Conservation (phyloP, 2,113 vertebrate species). For the Bos indicus region DNA sequence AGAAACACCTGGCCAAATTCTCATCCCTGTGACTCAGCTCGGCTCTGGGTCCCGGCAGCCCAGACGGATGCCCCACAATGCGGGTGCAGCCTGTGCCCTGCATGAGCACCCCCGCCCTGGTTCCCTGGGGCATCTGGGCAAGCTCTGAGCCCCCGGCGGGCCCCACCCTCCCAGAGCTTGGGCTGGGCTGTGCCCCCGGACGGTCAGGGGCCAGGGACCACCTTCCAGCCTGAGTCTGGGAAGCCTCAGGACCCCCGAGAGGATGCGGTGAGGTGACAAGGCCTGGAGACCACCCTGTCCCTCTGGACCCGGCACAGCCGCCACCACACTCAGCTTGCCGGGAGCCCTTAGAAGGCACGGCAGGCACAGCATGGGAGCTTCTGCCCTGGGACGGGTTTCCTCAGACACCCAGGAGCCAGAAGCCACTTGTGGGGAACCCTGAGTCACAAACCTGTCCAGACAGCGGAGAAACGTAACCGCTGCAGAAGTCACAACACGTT, state of each 20-base stretch:
- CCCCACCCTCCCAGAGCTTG: fast-evolving
- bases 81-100: neutral
- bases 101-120: fast-evolving
- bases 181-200: too few relatives aligned
- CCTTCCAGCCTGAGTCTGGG: neutral
- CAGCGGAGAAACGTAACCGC: fast-evolving
- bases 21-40: neutral
- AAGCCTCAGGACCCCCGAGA: neutral
- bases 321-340: fast-evolving
- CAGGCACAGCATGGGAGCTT: fast-evolving
- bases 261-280: fast-evolving
- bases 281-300: neutral
- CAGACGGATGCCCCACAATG: fast-evolving
- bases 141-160: neutral
- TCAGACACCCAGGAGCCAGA: neutral
- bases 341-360: neutral
- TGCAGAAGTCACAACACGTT: neutral
- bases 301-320: neutral
- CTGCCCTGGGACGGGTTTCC: fast-evolving
- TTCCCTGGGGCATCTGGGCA: neutral
- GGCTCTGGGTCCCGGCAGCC: neutral
- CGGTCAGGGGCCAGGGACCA: neutral
- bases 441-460: neutral
- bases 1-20: too few relatives aligned
- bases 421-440: neutral